Evolutionary conservation across 2,797 vertebrate genomes (phyloP), one percentile per base, ranked within the genome.

Genomic region (Coranthus polyacanthus): DNA sequence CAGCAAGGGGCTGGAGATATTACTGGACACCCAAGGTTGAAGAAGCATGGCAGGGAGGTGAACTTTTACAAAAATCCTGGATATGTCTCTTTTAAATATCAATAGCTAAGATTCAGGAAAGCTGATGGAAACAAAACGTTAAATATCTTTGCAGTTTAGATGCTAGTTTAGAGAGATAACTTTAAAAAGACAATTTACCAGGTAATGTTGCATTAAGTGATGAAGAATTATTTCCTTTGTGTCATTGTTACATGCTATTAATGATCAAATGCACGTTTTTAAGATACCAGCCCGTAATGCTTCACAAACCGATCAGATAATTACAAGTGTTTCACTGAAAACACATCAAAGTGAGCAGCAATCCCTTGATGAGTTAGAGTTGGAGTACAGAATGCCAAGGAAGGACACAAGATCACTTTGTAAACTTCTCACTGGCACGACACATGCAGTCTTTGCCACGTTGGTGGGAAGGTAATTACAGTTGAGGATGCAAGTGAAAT

Each of bases 221-320:
- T 18, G 10, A 41, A 38, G 26, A 75, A 56, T 26, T 26, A 54
- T 51, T 0, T 60, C 12, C 22, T 78, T 51, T 68, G 61, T 75
- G 21, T 61, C 2, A 26, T 42, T 61, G 12, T 71, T 68, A 41
- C 16, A 44, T 70, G 29, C 68, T 63, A 67, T 53, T 71, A 36
- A 61, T 63, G 75, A 86, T 88, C 58, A 88, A 82, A 85, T 67
- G 42, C 39, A 24, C 78, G 47, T 84, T 81, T n/a, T 84, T 45
- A 79, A 68, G 63, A 79, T 64, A 58, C 73, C 56, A 81, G 81
- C 67, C 53, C 50, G 22, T 60, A 72, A 72, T 55, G 66, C 66
- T 65, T 72, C 81, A 75, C 55, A 75, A 82, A 82, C 66, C 77
- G n/a, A n/a, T n/a, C n/a, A 84, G 81, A 86, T 76, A 70, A 81